Evolutionary conservation across 2,888 invertebrate genomes (phyloP).

Genomic region (Epirrita christyi): DNA sequence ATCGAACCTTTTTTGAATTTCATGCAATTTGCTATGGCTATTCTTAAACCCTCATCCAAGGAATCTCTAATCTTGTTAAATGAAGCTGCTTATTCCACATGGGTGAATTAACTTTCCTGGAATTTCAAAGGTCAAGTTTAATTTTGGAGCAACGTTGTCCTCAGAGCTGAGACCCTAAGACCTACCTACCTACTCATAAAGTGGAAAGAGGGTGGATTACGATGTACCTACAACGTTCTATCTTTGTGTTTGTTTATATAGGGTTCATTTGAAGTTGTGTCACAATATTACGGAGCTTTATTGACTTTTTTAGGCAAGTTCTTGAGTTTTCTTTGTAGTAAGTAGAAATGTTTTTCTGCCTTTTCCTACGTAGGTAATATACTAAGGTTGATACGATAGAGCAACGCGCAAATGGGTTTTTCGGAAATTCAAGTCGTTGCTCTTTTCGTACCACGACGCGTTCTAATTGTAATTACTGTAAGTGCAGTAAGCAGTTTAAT

Average conservation of each 20-base stretch:
- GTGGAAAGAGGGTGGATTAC: slow-evolving; percentile 16
- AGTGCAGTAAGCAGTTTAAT: too few species aligned
- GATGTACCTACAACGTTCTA: slow-evolving; percentile 5
- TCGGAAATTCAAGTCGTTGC: too few species aligned
- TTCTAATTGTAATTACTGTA: too few species aligned
- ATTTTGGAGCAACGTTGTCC: slow-evolving; percentile 34
- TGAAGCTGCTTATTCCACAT: slow-evolving; percentile 22
- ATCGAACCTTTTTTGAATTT: slow-evolving; percentile 1
- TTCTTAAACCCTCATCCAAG: slow-evolving; percentile 11
- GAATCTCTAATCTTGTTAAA: slow-evolving; percentile 21
- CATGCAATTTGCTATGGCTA: not conserved
- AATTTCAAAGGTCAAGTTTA: slow-evolving; percentile 45
- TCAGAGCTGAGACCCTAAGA: slow-evolving; percentile 9
- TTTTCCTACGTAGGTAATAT: not conserved
- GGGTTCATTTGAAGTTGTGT: slow-evolving; percentile 17
- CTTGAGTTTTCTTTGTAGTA: not conserved
- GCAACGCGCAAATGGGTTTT: too few species aligned
- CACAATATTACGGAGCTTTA: slow-evolving; percentile 15
- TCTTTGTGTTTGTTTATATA: slow-evolving; percentile 18
- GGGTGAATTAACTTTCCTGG: slow-evolving; percentile 27
- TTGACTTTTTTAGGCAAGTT: not conserved
- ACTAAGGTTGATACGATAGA: too few species aligned
- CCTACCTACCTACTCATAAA: slow-evolving; percentile 17
- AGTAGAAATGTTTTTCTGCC: not conserved
- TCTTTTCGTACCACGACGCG: too few species aligned